Percentiles rank a stretch among this genome's conserved stretches.
Conservation (phyloP, 2,888 invertebrate genomes). For the Schrankia costaestrigalis region DNA sequence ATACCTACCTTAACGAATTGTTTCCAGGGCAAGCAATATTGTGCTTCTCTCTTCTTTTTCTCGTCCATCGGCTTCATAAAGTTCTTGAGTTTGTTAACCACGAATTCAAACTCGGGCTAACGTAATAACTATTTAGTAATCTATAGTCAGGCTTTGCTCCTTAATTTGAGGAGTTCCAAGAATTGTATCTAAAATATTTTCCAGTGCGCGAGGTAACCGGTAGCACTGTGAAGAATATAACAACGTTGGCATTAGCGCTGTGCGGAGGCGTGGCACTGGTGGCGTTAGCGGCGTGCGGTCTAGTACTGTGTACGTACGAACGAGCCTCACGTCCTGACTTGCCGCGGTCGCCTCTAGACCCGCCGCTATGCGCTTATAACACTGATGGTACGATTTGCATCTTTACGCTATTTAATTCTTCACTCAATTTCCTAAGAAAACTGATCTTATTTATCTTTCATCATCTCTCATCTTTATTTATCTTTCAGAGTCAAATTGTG, state of each 20-base stretch:
- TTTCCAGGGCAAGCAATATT: no score
- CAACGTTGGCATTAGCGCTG: constrained; percentile 61
- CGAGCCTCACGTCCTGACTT: constrained; percentile 42
- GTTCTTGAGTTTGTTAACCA: no score
- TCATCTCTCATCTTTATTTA: no score
- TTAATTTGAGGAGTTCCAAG: no score
- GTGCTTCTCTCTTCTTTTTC: no score
- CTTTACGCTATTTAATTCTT: background rate
- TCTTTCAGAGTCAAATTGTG: constrained; percentile 67
- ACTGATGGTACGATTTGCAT: constrained; percentile 74
- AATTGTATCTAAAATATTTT: background rate
- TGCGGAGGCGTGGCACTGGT: constrained; percentile 70
- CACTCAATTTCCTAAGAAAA: background rate
- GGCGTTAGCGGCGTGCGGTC: constrained; percentile 70
- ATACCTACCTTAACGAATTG: background rate
- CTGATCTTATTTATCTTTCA: no score
- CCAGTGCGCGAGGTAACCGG: constrained; percentile 23
- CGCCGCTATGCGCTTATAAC: constrained; percentile 67
- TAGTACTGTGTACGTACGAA: constrained; percentile 70
- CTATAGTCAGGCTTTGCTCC: background rate
- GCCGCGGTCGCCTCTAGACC: constrained; percentile 45
- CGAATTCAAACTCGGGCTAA: no score
- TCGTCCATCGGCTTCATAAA: no score
- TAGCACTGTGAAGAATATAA: constrained; percentile 63
- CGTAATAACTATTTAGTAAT: background rate